Evolutionary conservation across 2,113 vertebrate genomes (phyloP).

Genomic region (Budorcas taxicolor): DNA sequence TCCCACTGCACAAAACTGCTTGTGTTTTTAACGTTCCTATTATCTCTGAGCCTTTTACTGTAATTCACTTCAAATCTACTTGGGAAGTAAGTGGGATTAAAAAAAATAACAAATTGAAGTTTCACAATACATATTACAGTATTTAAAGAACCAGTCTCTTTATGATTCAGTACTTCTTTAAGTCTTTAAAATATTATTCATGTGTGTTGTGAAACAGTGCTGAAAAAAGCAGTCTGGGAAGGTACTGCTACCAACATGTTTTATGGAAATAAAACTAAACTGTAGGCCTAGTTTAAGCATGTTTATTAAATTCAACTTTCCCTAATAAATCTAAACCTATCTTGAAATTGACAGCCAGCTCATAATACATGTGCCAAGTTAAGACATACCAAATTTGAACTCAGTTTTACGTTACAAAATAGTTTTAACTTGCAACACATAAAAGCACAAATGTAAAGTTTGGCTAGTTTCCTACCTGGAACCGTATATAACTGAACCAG

Average conservation of each 20-base stretch:
- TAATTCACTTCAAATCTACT: background rate
- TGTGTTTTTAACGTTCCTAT: background rate
- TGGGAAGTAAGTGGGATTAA: background rate
- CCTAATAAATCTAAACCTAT: background rate
- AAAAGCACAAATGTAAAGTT: background rate
- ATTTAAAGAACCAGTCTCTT: background rate
- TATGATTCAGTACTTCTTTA: background rate
- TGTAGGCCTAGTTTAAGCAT: background rate
- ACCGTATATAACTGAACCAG: background rate
- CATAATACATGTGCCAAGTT: background rate
- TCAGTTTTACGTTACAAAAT: constrained; percentile 8
- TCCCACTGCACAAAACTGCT: background rate
- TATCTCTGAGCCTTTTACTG: background rate
- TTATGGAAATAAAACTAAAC: constrained; percentile 23
- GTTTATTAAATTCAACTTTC: background rate
- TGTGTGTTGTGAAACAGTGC: background rate
- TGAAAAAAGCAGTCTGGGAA: background rate
- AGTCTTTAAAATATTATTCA: background rate
- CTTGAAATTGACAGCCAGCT: background rate
- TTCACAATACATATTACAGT: background rate
- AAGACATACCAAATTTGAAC: background rate
- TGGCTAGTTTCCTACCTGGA: background rate
- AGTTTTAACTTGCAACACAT: background rate
- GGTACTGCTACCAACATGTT: background rate
- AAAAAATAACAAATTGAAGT: background rate